These are phyloP conservation scores for Melanotaenia parkinsoni DNA, from an alignment of 2,797 vertebrate genomes.

Conservation along the genomic window DNA sequence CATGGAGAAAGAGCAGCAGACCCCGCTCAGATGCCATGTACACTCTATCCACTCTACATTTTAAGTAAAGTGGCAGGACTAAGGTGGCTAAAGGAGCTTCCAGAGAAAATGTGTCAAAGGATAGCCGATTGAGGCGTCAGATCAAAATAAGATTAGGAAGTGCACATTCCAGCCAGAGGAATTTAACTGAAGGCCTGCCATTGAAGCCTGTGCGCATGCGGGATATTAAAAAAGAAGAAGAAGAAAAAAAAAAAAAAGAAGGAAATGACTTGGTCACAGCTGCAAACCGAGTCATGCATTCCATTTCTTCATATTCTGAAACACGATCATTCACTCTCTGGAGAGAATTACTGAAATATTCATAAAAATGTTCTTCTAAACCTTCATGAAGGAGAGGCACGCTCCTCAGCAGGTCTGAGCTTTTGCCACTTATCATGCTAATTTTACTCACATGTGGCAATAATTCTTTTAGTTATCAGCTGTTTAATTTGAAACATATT, in stretches of 20 bases:
- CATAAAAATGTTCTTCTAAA: conserved; percentile 48
- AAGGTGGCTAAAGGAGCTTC: conserved; percentile 58
- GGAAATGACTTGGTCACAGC: conserved; percentile 79
- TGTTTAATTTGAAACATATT: conserved; percentile 55
- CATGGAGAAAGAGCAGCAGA: conserved; percentile 77
- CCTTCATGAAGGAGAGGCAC: conserved; percentile 29
- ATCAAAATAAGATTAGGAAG: conserved; percentile 78
- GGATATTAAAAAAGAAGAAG: conserved; percentile 53
- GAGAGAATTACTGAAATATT: conserved; percentile 74
- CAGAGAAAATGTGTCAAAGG: conserved; percentile 70
- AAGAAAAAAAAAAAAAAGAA: conserved; percentile 40
- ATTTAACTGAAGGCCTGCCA: conserved; percentile 75
- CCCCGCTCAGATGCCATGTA: conserved; percentile 76
- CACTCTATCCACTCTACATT: conserved; percentile 74
- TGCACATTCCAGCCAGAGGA: conserved; percentile 65
- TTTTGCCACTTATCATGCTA: conserved; percentile 48
- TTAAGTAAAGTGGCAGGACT: conserved; percentile 72
- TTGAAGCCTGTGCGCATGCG: conserved; percentile 51
- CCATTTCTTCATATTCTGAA: conserved; percentile 79
- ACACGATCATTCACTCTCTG: conserved; percentile 72
- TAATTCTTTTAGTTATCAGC: conserved; percentile 46
- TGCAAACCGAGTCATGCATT: conserved; percentile 79
- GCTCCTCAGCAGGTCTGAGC: conserved; percentile 21
- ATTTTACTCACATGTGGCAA: conserved; percentile 42
- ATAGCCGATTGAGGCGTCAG: conserved; percentile 69